A percentile compares a stretch with the other conserved stretches of the same genome.
Conservation (phyloP, 2,797 vertebrate species). For the Helicolenus hilgendorfi region DNA sequence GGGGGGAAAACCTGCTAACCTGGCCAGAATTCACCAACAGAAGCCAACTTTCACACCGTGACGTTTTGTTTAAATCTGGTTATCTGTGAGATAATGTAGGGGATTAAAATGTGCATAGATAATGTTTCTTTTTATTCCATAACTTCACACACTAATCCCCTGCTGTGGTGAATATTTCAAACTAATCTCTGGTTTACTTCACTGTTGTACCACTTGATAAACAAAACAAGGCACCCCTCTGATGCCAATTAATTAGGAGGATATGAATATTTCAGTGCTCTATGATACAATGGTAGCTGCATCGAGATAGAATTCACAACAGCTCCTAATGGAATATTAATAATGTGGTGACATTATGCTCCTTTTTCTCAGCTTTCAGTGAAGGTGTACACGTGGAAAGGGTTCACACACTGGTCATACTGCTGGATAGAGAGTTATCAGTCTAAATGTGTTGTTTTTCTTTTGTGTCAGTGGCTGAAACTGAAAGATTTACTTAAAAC, state of each 20-base stretch:
- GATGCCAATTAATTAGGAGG: conserved; percentile 90
- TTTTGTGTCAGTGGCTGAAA: background rate
- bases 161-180: conserved; percentile 78
- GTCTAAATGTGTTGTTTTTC: background rate
- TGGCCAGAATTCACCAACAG: conserved; percentile 29
- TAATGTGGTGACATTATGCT: conserved; percentile 80
- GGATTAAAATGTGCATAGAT: conserved; percentile 54
- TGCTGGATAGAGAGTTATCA: background rate
- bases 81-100: conserved; percentile 66
- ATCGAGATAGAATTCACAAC: conserved; percentile 87
- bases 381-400: conserved; percentile 58
- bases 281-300: conserved; percentile 87
- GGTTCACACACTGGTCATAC: conserved; percentile 73
- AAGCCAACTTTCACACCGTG: conserved; percentile 3
- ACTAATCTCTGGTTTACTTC: conserved; percentile 83
- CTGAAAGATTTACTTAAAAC: background rate
- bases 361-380: conserved; percentile 80
- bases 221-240: conserved; percentile 83
- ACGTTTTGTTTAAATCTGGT: conserved; percentile 17
- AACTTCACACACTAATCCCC: conserved; percentile 68
- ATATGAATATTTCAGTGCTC: conserved; percentile 91
- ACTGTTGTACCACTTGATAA: conserved; percentile 76
- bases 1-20: background rate
- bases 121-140: conserved; percentile 63
- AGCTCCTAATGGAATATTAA: conserved; percentile 89